phyloP scores from a whole-genome alignment of 2,888 invertebrate genomes.

The Caprella mutica region DNA sequence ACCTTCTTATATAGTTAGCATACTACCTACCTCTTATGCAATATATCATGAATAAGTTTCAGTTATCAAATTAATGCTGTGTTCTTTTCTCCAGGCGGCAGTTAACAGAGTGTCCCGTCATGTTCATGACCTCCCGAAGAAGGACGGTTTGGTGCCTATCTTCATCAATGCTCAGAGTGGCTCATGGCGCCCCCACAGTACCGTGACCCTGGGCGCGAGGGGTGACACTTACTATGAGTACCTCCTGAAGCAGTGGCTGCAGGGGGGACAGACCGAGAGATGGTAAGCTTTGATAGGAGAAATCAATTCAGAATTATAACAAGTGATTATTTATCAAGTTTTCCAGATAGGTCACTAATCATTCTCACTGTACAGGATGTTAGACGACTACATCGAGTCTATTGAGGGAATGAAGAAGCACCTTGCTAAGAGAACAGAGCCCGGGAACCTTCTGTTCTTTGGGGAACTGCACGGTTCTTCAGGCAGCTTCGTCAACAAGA shows the following conservation, averaged over 20 bases:
- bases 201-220: conserved; percentile 89
- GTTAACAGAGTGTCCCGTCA: conserved; percentile 74
- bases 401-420: conserved; percentile 68
- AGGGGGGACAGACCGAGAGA: conserved; percentile 66
- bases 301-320: not conserved
- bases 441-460: conserved; percentile 69
- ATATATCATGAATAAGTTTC: too few relatives aligned
- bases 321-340: not conserved
- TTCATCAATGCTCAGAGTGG: conserved; percentile 93
- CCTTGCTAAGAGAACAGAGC: conserved; percentile 60
- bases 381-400: conserved; percentile 71
- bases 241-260: conserved; percentile 93
- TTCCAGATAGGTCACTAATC: not conserved
- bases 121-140: conserved; percentile 75
- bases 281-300: conserved; percentile 49
- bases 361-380: conserved; percentile 50
- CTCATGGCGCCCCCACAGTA: conserved; percentile 72
- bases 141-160: conserved; percentile 89
- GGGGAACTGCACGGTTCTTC: conserved; percentile 70
- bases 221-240: conserved; percentile 99
- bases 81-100: conserved; percentile 50
- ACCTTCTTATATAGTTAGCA: too few relatives aligned
- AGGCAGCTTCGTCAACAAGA: conserved; percentile 38
- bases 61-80: too few relatives aligned
- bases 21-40: too few relatives aligned